These are phyloP conservation scores for Rhinichthys osculus DNA, from an alignment of 2,797 vertebrate species.

Conservation along the genomic window DNA sequence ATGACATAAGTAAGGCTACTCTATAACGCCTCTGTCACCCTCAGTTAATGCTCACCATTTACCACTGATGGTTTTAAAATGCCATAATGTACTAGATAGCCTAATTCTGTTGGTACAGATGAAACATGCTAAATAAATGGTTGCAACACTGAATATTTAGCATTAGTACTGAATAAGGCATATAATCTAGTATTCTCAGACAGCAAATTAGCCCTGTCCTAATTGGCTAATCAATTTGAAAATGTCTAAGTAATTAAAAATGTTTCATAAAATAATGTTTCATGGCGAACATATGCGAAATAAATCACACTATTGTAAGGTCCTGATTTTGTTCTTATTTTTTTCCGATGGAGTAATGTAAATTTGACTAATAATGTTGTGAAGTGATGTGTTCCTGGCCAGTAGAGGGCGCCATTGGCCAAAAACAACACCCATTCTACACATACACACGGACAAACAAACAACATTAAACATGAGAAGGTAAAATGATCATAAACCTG, in stretches of 20 bases:
- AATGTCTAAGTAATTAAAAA: neutral
- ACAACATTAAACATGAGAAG: neutral
- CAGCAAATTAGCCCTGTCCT: slow-evolving; percentile 2
- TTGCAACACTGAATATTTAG: slow-evolving; percentile 22
- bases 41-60: neutral
- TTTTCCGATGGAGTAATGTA: neutral
- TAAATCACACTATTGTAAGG: neutral
- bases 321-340: neutral
- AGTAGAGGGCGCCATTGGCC: slow-evolving; percentile 53
- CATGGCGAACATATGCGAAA: slow-evolving; percentile 2
- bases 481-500: neutral
- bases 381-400: neutral
- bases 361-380: neutral
- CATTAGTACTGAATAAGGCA: slow-evolving; percentile 5
- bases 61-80: slow-evolving; percentile 3
- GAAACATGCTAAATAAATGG: slow-evolving; percentile 28
- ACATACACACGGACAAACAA: neutral
- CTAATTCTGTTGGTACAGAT: neutral
- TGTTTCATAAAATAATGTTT: neutral
- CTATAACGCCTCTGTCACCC: neutral
- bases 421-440: neutral
- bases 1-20: neutral
- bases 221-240: neutral
- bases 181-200: neutral
- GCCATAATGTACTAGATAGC: neutral